These are phyloP conservation scores for Conchocele bisecta DNA, from an alignment of 2,888 invertebrate genomes.

Conservation along the genomic window DNA sequence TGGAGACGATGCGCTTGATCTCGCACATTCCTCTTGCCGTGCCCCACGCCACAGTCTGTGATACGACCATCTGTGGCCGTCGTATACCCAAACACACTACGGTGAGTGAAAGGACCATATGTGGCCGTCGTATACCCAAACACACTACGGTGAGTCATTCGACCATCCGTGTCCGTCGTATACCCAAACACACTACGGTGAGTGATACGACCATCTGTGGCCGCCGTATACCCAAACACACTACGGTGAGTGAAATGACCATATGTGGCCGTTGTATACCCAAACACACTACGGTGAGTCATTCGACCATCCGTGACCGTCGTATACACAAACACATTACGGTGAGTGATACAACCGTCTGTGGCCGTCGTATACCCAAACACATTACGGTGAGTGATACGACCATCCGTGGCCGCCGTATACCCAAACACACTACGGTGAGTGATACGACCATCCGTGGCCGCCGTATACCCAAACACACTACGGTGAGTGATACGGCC, in stretches of 20 bases:
- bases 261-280: neutral
- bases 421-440: too few species aligned
- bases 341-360: too few species aligned
- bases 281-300: too few species aligned
- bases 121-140: neutral
- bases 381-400: too few species aligned
- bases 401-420: too few species aligned
- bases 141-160: slow-evolving; percentile 64
- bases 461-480: too few species aligned
- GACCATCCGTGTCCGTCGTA: neutral
- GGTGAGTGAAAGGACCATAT: slow-evolving; percentile 45
- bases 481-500: too few species aligned
- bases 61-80: slow-evolving; percentile 62
- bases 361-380: too few species aligned
- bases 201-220: slow-evolving; percentile 7
- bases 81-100: slow-evolving; percentile 67
- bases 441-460: too few species aligned
- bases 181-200: slow-evolving; percentile 62
- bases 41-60: slow-evolving; percentile 68
- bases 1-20: slow-evolving; percentile 61
- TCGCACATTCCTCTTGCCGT: slow-evolving; percentile 74
- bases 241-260: slow-evolving; percentile 60
- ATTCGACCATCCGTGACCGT: too few species aligned
- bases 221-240: slow-evolving; percentile 22
- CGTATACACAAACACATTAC: too few species aligned